Base-by-base conservation (phyloP, 2,113 vertebrate genomes). In the Microtus oregoni region DNA sequence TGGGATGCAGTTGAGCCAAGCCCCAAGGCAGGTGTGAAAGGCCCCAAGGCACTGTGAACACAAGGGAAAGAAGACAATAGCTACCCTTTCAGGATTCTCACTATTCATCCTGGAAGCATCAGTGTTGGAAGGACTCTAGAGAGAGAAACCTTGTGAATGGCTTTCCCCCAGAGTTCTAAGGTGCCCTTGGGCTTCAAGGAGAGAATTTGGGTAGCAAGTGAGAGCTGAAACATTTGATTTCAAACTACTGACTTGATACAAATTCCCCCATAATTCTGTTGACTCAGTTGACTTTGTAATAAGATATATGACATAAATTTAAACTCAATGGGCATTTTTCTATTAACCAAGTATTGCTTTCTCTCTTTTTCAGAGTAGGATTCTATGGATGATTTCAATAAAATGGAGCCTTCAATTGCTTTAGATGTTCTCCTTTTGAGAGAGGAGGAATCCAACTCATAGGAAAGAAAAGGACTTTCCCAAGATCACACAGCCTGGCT, bases 171-270 rank as follows among this genome's bases (percentile, higher is more conserved):
- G 87, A 93, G 81, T 89, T 94, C 65, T 77, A 9, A 44, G 35
- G 30, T 86, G 2, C 47, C 38, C 68, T 93, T 5, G 0, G 72
- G 67, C 28, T 91, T 88, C 58, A 76, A 8, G 78, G 55, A 17
- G n/a, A 95, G 76, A 94, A 38, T 87, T 96, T 85, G 92, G 87
- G 81, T 35, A 87, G 63, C 28, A 91, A 95, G 41, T 41, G 10
- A 94, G 52, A 83, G 3, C 26, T 77, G 1, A 50, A 94, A 47
- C 22, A 20, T 6, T 96, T 90, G 41, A 88, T 91, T 94, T 77
- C 28, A 94, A 92, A 90, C 26, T 79, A 95, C 67, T 91, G 52
- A 90, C 89, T 96, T 72, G 14, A 76, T 89, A 30, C 95, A 89
- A 94, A 94, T 76, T 19, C 0, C 35, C 67, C 47, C 30, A 55